A percentile compares a stretch with the other conserved stretches of the same genome.
Conservation (phyloP, 2,797 vertebrate species). For the Allobates femoralis region DNA sequence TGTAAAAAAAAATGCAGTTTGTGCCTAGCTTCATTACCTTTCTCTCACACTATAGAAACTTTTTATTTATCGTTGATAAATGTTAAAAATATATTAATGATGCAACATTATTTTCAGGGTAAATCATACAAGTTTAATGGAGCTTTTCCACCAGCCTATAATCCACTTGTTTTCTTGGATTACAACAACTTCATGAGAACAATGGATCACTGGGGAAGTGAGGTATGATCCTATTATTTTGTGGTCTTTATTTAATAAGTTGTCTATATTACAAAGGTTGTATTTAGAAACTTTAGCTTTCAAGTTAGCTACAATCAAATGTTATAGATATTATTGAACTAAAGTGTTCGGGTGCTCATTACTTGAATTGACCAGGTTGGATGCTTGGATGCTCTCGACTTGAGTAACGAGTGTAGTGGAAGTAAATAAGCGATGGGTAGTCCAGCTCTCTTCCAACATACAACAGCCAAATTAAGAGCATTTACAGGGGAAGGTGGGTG, state of each 20-base stretch:
- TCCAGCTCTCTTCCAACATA: no score
- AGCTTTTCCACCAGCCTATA: conserved; percentile 65
- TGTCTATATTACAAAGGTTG: not conserved
- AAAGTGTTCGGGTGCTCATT: no score
- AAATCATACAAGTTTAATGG: conserved; percentile 64
- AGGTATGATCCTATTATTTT: conserved; percentile 59
- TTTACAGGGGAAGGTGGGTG: no score
- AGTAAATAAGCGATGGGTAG: no score
- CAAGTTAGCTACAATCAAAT: no score
- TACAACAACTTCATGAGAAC: conserved; percentile 69
- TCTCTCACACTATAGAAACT: not conserved
- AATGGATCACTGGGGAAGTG: conserved; percentile 65
- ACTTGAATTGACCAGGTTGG: no score
- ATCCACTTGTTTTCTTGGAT: conserved; percentile 67
- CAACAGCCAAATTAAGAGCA: no score
- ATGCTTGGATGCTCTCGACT: no score
- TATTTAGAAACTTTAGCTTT: not conserved
- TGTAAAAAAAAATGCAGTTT: no score
- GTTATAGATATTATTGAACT: no score
- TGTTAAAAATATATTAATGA: not conserved
- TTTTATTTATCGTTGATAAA: not conserved
- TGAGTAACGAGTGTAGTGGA: no score
- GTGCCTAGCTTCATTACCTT: not conserved
- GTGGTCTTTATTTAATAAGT: not conserved
- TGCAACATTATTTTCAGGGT: conserved; percentile 61